Conservation (phyloP, 1,140 invertebrate genomes). For the Panagrolaimus sp. region DNA sequence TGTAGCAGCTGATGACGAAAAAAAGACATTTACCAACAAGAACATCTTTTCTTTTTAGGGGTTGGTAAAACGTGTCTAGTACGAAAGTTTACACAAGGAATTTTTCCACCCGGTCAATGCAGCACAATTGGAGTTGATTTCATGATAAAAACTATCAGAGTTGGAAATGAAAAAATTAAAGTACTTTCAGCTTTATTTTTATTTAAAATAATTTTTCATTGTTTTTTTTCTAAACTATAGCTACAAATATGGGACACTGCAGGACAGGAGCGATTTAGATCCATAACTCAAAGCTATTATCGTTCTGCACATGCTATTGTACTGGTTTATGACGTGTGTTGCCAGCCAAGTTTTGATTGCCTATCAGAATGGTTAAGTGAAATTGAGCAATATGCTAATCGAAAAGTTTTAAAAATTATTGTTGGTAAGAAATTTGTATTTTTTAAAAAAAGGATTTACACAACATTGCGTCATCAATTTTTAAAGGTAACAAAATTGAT, state of each 20-base stretch:
- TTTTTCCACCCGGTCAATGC: constrained; percentile 87
- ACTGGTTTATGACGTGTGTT: constrained; percentile 85
- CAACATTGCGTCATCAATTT: neutral
- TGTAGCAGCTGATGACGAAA: no score
- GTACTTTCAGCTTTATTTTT: constrained; percentile 60
- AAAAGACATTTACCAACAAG: no score
- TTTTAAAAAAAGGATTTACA: neutral
- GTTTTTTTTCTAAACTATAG: constrained; percentile 13
- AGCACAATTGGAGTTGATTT: constrained; percentile 93
- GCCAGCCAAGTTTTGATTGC: constrained; percentile 78
- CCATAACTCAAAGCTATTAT: constrained; percentile 64
- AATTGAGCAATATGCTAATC: constrained; percentile 63
- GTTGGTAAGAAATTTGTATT: constrained; percentile 47
- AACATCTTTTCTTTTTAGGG: no score
- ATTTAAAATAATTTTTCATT: neutral
- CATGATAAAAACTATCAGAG: constrained; percentile 86
- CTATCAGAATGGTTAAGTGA: constrained; percentile 87
- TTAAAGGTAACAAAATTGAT: constrained; percentile 57
- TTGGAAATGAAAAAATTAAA: constrained; percentile 86
- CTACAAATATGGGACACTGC: constrained; percentile 51
- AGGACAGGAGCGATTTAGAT: constrained; percentile 63
- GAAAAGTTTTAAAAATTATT: constrained; percentile 54
- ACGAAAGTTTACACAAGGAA: constrained; percentile 63
- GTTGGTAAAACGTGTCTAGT: constrained; percentile 75
- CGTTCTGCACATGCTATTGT: constrained; percentile 65